Evolutionary conservation across 2,797 vertebrate genomes (phyloP).

Genomic region (Silurus lanzhouensis): DNA sequence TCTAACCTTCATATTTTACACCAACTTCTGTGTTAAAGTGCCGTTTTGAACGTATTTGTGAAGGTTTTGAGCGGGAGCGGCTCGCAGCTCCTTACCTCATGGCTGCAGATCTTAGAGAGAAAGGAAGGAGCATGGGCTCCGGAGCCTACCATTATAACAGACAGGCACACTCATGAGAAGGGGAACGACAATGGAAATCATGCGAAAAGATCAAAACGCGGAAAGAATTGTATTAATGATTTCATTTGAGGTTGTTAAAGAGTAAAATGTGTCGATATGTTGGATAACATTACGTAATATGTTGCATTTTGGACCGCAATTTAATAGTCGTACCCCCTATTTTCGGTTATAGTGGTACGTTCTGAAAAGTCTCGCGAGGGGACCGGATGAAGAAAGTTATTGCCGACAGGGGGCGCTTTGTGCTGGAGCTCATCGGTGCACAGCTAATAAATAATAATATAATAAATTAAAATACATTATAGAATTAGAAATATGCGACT

Average conservation of each 20-base stretch:
- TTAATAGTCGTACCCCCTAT: background rate
- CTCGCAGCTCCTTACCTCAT: slow-evolving; percentile 48
- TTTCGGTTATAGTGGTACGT: slow-evolving; percentile 15
- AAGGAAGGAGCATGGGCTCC: slow-evolving; percentile 33
- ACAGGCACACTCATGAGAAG: background rate
- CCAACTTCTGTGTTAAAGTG: background rate
- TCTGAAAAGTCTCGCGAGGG: slow-evolving; percentile 11
- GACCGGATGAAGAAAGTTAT: background rate
- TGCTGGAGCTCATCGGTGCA: background rate
- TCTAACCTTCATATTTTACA: background rate
- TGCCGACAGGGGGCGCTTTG: background rate
- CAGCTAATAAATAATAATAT: background rate
- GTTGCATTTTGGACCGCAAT: background rate
- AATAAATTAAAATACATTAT: background rate
- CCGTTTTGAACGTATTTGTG: background rate
- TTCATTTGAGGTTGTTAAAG: fast-evolving
- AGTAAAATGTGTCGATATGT: too few relatives aligned
- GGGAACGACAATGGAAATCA: too few relatives aligned
- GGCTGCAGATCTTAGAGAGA: slow-evolving; percentile 52
- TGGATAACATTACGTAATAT: background rate
- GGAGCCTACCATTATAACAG: slow-evolving; percentile 51
- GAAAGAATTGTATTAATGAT: background rate
- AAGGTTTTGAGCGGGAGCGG: background rate
- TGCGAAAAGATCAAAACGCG: background rate
- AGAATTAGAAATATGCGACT: background rate